Evolutionary conservation across 2,888 invertebrate species (phyloP).

Genomic region (Nasonovia ribisnigri): DNA sequence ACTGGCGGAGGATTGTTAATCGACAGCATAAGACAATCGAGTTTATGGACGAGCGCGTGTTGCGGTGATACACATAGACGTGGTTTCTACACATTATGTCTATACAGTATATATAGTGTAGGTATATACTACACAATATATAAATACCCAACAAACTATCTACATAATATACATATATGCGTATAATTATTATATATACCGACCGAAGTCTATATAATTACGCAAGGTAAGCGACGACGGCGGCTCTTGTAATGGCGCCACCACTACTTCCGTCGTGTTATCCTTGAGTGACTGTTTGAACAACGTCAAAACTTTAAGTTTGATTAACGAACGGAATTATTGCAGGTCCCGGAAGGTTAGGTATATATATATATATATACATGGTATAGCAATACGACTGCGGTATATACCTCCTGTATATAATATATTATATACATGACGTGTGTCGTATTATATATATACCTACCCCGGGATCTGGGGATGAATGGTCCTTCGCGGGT

Average conservation of each 20-base stretch:
- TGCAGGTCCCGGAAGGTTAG: neutral
- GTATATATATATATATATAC: neutral
- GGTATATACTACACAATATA: neutral
- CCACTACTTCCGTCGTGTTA: neutral
- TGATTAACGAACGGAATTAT: conserved; percentile 52
- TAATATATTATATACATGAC: too few relatives aligned
- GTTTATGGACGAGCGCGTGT: neutral
- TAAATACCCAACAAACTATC: neutral
- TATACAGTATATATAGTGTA: neutral
- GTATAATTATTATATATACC: neutral
- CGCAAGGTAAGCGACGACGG: neutral
- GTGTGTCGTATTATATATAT: too few relatives aligned
- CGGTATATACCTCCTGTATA: neutral
- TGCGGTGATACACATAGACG: neutral
- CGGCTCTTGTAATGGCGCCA: neutral
- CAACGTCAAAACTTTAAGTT: conserved; percentile 51
- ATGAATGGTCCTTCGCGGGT: neutral
- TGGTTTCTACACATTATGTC: neutral
- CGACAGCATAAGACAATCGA: neutral
- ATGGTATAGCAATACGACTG: neutral
- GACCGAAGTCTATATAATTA: conserved; percentile 19
- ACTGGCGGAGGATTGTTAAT: neutral
- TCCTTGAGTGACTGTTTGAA: conserved; percentile 8
- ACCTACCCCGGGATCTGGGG: neutral
- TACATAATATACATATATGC: neutral